These are phyloP conservation scores for Peromyscus polionotus DNA, from an alignment of 2,113 vertebrate species.

Conservation along the genomic window DNA sequence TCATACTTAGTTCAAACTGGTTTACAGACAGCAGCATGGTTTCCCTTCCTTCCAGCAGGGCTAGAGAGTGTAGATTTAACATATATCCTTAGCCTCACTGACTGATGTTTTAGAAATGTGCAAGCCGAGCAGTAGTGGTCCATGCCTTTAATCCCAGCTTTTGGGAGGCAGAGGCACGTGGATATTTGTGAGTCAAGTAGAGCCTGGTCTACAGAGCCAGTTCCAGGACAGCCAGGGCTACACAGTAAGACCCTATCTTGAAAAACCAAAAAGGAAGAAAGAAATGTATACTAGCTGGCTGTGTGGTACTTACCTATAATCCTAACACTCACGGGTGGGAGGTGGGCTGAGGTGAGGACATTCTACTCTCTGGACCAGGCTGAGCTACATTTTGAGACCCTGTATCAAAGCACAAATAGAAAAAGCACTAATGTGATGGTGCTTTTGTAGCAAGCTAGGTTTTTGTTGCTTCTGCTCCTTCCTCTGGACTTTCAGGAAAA, in stretches of 20 bases:
- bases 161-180: background rate
- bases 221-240: background rate
- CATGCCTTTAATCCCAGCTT: background rate
- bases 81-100: background rate
- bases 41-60: fast-evolving
- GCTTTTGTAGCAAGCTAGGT: background rate
- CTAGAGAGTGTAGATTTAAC: background rate
- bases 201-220: background rate
- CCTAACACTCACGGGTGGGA: background rate
- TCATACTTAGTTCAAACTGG: background rate
- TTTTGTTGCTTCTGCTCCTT: constrained; percentile 53
- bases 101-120: background rate
- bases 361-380: background rate
- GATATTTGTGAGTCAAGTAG: background rate
- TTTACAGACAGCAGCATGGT: background rate
- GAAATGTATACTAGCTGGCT: background rate
- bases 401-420: background rate
- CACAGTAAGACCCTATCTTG: background rate
- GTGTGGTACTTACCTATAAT: background rate
- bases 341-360: background rate
- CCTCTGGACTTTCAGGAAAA: constrained; percentile 87
- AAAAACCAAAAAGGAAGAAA: background rate
- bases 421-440: background rate
- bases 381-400: background rate
- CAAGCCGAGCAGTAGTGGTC: fast-evolving